Base-by-base conservation (phyloP, 1,140 invertebrate species). In the Bombus haemorrhoidalis region DNA sequence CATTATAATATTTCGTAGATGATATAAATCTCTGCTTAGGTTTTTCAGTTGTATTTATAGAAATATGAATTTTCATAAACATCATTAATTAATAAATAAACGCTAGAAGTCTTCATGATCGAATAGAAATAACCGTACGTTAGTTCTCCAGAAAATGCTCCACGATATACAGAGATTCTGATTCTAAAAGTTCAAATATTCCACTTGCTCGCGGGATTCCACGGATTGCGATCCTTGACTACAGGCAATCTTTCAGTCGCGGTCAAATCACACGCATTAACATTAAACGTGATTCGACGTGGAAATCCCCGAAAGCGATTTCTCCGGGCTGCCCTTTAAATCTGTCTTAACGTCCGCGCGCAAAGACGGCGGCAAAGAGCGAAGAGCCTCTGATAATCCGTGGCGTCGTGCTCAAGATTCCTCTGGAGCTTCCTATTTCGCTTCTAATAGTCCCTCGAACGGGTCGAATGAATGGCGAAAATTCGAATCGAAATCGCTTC, bases 401-500 rank as follows among this genome's bases (percentile, higher is more conserved):
- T 39, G 12, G 25, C 25, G 8, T 22, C 69, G 22, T 43, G 69
- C 25, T 41, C 28, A 10, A 22, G n/a, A 81, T 81, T 81, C 71
- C 47, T 41, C 41, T 32, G 37, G 72, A 72, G 47, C 68, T 62
- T 62, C 47, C 53, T 75, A 64, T 82, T 82, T 64, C 53, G 53
- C 53, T 25, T 25, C 9, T 64, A 34, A 82, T 47, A 64, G 57
- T 75, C 22, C 41, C 39, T 5, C 39, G 18, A 8, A 64, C 22
- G 68, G n/a, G 22, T 25, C 39, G 34, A 72, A 59, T 59, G 53
- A 84, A 59, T 43, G 82, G 34, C 75, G 82, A 69, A 79, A 71
- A 84, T 71, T 71, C 53, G n/a, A 69, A 69, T 71, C 43, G 75
- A 84, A 43, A 84, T 84, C 82, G 64, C 66, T 59, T 41, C n/a